Conservation (phyloP, 1,140 invertebrate species). For the Cherax destructor region DNA sequence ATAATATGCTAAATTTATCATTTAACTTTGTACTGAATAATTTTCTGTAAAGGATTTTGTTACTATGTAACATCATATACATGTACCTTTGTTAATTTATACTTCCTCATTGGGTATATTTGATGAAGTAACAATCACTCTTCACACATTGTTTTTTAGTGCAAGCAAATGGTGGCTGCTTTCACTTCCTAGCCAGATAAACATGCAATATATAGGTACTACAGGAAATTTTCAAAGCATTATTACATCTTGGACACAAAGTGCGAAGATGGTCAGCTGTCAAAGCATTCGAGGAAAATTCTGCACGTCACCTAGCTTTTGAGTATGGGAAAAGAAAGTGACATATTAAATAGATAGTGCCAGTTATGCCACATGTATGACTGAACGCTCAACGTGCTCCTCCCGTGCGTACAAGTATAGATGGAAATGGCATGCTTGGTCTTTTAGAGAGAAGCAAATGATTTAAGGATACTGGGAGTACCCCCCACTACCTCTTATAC, state of each 20-base stretch:
- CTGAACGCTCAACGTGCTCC: constrained; percentile 18
- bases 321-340: neutral
- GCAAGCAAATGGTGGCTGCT: neutral
- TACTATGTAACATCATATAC: neutral
- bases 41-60: neutral
- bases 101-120: constrained; percentile 4
- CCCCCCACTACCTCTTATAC: constrained; percentile 11
- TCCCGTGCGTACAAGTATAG: neutral
- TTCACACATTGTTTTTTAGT: neutral
- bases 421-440: neutral
- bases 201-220: neutral
- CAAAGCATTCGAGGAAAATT: neutral
- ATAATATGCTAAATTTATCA: neutral
- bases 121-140: neutral
- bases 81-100: neutral
- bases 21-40: neutral
- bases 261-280: neutral
- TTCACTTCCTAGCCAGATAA: neutral
- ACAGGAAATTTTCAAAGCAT: neutral
- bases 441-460: neutral
- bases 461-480: neutral
- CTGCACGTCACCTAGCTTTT: neutral
- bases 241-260: neutral
- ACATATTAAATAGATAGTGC: neutral
- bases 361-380: constrained; percentile 13